Evolutionary conservation across 1,140 invertebrate species (phyloP), one percentile per base, ranked within the genome.

Genomic region (Pentalonia nigronervosa): DNA sequence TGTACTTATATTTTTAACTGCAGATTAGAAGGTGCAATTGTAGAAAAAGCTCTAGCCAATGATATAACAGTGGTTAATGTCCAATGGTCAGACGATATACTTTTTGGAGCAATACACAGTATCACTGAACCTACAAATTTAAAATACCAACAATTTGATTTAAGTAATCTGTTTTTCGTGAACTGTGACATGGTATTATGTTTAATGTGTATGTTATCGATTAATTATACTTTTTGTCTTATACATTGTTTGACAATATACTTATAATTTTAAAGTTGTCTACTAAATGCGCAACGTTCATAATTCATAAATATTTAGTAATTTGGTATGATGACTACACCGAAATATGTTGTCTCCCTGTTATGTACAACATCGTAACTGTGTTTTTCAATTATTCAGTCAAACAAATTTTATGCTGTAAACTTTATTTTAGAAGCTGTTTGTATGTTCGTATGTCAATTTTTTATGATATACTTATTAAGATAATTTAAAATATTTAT

Each of bases 71-170:
- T 98, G 6, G 98, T 99, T 0, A 99, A 99, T 95, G 97, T 97
- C 11, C 97, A 98, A 94, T 99, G 99, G 99, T 95, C 99, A 83
- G 98, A 97, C 92, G 99, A 99, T 95, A 96, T 99, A 67, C 96
- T 99, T 94, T 97, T 99, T 93, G 99, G 99, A 3, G 97, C 98
- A 95, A 94, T 97, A 97, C 95, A 97, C 96, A 94, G 97, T 97
- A 7, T 99, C 1, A 97, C 97, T 94, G 97, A 97, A 95, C 97
- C 96, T 89, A 97, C 96, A 94, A 96, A 94, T 98, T 98, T n/a
- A n/a, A n/a, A n/a, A n/a, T n/a, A n/a, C n/a, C n/a, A n/a, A n/a
- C n/a, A n/a, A n/a, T n/a, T n/a, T 95, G 97, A 97, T 94, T 95
- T 97, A 47, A 96, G 96, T 6, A 96, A 97, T 95, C 97, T 98